Conservation (phyloP, 2,888 invertebrate genomes). For the Heteropelma amictum region DNA sequence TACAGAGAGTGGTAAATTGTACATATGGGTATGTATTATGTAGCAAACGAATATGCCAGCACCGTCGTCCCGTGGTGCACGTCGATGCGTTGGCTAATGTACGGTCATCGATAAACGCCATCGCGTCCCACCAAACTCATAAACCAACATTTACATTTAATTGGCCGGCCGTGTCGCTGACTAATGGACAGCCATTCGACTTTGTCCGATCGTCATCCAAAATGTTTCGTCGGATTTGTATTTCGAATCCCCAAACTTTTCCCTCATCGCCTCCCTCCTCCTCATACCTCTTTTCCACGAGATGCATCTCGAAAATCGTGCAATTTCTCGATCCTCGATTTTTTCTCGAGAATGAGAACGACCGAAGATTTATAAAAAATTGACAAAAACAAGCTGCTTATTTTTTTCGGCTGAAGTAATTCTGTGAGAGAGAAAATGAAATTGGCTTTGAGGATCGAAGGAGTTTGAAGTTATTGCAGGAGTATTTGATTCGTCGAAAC, state of each 20-base stretch:
- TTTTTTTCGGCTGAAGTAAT: too few relatives aligned
- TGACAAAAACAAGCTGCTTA: too few relatives aligned
- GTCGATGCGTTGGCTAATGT: slow-evolving; percentile 72
- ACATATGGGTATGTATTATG: not conserved
- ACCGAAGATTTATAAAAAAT: too few relatives aligned
- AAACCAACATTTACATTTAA: slow-evolving; percentile 77
- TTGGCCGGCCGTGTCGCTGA: slow-evolving; percentile 71
- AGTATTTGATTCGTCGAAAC: slow-evolving; percentile 3
- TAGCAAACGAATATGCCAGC: slow-evolving; percentile 7
- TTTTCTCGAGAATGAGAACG: too few relatives aligned
- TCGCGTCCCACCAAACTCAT: slow-evolving; percentile 70
- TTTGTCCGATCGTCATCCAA: slow-evolving; percentile 57
- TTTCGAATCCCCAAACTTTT: slow-evolving; percentile 57
- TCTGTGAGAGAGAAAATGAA: too few relatives aligned
- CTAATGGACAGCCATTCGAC: slow-evolving; percentile 66
- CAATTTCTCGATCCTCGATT: too few relatives aligned
- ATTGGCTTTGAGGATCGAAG: too few relatives aligned
- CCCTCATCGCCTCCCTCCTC: not conserved
- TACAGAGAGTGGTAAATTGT: not conserved
- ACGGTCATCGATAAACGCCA: slow-evolving; percentile 75
- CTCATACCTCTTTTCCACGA: not conserved
- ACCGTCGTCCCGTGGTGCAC: slow-evolving; percentile 60
- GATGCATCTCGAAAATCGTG: too few relatives aligned
- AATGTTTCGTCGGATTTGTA: slow-evolving; percentile 65
- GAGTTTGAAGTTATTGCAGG: too few relatives aligned